Evolutionary conservation across 1,140 invertebrate species (phyloP).

Genomic region (Aporrectodea caliginosa): DNA sequence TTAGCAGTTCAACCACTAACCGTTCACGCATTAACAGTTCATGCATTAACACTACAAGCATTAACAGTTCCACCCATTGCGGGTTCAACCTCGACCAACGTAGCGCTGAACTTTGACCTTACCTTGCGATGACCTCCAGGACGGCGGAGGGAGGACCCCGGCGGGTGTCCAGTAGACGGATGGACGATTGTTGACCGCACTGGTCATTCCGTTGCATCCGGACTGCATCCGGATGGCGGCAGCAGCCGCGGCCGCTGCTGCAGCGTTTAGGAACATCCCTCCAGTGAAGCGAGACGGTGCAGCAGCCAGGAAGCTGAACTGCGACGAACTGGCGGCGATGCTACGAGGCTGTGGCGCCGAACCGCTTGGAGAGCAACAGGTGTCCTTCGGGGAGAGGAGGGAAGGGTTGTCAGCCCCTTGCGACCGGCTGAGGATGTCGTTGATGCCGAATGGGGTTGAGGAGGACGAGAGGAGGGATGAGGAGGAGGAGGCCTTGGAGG

Average conservation of each 20-base stretch:
- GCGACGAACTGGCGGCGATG: not conserved
- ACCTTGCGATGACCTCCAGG: not conserved
- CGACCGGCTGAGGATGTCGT: constrained; percentile 13
- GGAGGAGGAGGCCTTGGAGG: not conserved
- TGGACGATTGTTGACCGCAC: not conserved
- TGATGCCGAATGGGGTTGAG: constrained; percentile 14
- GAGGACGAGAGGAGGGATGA: not conserved
- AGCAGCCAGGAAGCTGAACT: not conserved
- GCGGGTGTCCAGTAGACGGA: not conserved
- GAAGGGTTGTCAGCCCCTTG: not conserved
- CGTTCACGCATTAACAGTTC: no score
- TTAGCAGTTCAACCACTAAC: no score
- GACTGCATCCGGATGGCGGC: not conserved
- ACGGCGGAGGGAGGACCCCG: not conserved
- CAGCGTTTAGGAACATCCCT: not conserved
- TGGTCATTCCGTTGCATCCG: not conserved
- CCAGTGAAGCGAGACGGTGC: not conserved
- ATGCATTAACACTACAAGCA: no score
- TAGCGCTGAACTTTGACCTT: no score
- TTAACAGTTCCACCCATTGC: no score
- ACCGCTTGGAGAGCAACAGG: not conserved
- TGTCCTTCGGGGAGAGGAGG: not conserved
- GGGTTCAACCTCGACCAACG: no score
- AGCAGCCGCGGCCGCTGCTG: no score
- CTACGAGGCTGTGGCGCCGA: not conserved